Evolutionary conservation across 2,797 vertebrate species (phyloP).

Genomic region (Mus caroli): DNA sequence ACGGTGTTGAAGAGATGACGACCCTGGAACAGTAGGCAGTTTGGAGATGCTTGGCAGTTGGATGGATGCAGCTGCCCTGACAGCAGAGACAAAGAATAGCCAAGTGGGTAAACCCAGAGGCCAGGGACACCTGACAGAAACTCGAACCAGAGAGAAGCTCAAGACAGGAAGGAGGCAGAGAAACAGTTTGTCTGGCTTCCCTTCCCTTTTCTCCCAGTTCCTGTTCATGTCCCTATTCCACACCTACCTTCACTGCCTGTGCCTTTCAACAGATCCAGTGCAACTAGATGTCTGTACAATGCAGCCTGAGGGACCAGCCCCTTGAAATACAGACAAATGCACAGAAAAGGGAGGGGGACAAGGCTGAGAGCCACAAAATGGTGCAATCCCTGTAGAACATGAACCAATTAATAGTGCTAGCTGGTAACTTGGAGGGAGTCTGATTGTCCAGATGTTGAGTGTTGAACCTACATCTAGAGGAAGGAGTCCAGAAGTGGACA

Average conservation of each 20-base stretch:
- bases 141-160: neutral
- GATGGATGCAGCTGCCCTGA: neutral
- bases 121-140: neutral
- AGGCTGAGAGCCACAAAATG: neutral
- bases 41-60: neutral
- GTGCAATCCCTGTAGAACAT: accelerated
- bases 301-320: neutral
- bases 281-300: neutral
- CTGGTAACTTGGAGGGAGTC: neutral
- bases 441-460: neutral
- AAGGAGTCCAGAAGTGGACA: accelerated
- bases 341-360: neutral
- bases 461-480: neutral
- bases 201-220: neutral
- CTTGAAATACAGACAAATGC: neutral
- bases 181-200: neutral
- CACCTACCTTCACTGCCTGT: too few species aligned
- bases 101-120: neutral
- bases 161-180: neutral
- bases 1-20: neutral
- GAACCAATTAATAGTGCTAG: neutral
- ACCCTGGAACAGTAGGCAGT: neutral
- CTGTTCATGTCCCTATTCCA: neutral
- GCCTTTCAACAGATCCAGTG: too few species aligned
- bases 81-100: neutral